These are phyloP conservation scores for Cyanoderma ruficeps DNA, from an alignment of 2,113 vertebrate species.

Conservation along the genomic window DNA sequence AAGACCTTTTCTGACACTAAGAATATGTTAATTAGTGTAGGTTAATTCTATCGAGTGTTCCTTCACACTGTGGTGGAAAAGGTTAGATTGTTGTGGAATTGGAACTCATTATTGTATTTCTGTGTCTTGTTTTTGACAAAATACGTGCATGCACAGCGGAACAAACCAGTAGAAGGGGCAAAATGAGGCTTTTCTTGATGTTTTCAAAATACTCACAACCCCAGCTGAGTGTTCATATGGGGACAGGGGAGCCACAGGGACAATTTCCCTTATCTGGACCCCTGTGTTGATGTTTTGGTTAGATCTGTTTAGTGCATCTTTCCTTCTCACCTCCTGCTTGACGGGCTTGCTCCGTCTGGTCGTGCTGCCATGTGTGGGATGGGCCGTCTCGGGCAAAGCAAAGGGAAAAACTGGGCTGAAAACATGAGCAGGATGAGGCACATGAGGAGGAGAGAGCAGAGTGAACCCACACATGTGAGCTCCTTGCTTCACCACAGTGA, in stretches of 20 bases:
- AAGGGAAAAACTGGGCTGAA: background rate
- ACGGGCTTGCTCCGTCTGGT: background rate
- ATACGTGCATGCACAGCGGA: background rate
- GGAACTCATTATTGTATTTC: background rate
- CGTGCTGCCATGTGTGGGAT: background rate
- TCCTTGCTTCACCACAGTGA: background rate
- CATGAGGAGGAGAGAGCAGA: background rate
- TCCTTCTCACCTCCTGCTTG: background rate
- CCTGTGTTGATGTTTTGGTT: background rate
- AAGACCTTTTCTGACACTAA: constrained; percentile 9
- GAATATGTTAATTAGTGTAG: background rate
- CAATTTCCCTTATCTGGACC: background rate
- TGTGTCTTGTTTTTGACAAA: background rate
- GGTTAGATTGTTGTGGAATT: background rate
- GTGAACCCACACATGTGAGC: accelerated
- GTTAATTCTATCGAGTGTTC: constrained; percentile 7
- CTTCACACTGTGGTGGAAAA: background rate
- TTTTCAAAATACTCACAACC: background rate
- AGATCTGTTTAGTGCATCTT: background rate
- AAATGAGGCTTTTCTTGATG: background rate
- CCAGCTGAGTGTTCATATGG: background rate
- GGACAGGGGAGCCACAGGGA: accelerated
- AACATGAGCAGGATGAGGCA: background rate
- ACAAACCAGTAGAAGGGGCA: background rate
- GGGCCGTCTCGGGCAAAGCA: background rate